A percentile compares a stretch with the other conserved stretches of the same genome.
phyloP scores from a whole-genome alignment of 2,797 vertebrate species.

The Sebastes kiyomatsui region DNA sequence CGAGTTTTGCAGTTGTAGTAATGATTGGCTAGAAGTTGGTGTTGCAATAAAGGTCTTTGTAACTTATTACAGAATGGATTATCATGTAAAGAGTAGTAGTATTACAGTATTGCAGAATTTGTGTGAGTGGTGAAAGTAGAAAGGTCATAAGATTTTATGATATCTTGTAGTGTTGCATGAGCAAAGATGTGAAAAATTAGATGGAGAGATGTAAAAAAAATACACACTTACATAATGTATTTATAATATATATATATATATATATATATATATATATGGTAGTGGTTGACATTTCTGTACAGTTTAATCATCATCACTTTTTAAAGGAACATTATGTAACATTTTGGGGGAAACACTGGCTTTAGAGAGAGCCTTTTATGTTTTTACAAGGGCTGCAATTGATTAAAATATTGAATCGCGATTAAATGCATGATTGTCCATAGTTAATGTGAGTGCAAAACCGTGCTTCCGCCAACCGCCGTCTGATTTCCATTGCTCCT shows the following conservation, averaged over 20 bases:
- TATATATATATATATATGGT: neutral
- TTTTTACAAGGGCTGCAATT: too few species aligned
- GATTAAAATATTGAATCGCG: too few species aligned
- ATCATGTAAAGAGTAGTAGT: neutral
- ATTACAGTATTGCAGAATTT: neutral
- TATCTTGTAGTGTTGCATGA: neutral
- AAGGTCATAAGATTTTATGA: neutral
- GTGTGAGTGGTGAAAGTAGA: neutral
- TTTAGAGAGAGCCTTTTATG: too few species aligned
- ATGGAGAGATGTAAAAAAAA: neutral
- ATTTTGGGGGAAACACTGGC: too few species aligned
- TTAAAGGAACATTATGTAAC: too few species aligned
- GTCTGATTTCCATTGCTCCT: fast-evolving
- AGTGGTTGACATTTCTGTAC: neutral
- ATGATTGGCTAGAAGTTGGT: neutral
- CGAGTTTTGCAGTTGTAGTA: neutral
- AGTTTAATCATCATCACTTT: neutral
- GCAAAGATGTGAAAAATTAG: neutral
- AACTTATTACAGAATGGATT: neutral
- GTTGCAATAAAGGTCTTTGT: neutral
- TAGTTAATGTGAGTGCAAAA: too few species aligned
- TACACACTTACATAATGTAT: neutral
- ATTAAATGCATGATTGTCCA: too few species aligned
- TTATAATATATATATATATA: neutral
- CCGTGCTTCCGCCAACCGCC: fast-evolving